A percentile compares a stretch with the other conserved stretches of the same genome.
phyloP scores from a whole-genome alignment of 2,113 vertebrate species.

The Ammospiza nelsoni region DNA sequence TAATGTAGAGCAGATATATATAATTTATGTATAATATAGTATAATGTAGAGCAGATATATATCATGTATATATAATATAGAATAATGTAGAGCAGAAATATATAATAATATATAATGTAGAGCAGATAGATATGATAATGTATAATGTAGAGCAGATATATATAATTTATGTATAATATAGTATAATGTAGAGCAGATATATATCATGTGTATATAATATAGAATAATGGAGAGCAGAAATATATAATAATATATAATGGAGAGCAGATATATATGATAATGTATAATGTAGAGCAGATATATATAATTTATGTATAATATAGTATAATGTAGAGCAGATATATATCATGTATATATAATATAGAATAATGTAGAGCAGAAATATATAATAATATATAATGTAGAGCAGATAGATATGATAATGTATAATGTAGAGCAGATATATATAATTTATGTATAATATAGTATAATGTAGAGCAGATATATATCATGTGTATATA shows the following conservation, averaged over 20 bases:
- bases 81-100: no score
- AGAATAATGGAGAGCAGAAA: no score
- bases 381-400: not conserved
- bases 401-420: not conserved
- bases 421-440: not conserved
- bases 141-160: not conserved
- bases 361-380: not conserved
- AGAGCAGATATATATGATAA: not conserved
- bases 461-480: not conserved
- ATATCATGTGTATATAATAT: no score
- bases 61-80: no score
- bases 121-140: no score
- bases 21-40: not conserved
- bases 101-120: no score
- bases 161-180: not conserved
- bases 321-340: not conserved
- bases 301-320: no score
- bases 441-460: no score
- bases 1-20: not conserved
- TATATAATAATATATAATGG: no score
- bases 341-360: not conserved
- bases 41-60: no score
- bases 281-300: not conserved
- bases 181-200: no score
- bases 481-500: not conserved